Evolutionary conservation across 2,113 vertebrate species (phyloP).

Genomic region (Budorcas taxicolor): DNA sequence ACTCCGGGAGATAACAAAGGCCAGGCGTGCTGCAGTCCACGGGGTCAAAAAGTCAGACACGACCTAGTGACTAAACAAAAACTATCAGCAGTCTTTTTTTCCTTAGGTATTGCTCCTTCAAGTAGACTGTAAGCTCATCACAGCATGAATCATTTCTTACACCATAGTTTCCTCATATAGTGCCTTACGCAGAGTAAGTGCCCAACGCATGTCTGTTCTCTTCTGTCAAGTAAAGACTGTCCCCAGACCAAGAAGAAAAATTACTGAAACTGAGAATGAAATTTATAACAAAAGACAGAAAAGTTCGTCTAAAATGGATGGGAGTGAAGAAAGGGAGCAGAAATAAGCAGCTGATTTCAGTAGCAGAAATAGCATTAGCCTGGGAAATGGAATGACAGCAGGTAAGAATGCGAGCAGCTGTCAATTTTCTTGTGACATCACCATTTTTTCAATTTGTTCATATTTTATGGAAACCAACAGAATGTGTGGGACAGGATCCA

Average conservation of each 20-base stretch:
- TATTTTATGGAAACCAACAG: not conserved
- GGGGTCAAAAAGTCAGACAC: not conserved
- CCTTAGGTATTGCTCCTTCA: not conserved
- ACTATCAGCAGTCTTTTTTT: not conserved
- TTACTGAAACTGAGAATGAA: not conserved
- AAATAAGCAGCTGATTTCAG: not conserved
- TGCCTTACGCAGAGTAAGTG: not conserved
- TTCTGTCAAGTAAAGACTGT: not conserved
- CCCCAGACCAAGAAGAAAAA: not conserved
- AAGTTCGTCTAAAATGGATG: not conserved
- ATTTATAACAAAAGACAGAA: not conserved
- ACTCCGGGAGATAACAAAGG: not conserved
- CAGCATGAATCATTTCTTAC: not conserved
- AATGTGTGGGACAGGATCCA: not conserved
- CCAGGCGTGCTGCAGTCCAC: not conserved
- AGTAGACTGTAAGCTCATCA: not conserved
- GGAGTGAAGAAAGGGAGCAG: not conserved
- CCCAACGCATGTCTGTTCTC: not conserved
- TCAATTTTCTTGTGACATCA: not conserved
- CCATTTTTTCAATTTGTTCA: not conserved
- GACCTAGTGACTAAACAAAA: not conserved
- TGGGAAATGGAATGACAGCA: not conserved
- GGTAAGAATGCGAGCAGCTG: not conserved
- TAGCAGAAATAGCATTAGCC: not conserved
- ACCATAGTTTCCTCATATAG: not conserved